Base-by-base conservation (phyloP, 2,888 invertebrate genomes). In the Apamea epomidion region DNA sequence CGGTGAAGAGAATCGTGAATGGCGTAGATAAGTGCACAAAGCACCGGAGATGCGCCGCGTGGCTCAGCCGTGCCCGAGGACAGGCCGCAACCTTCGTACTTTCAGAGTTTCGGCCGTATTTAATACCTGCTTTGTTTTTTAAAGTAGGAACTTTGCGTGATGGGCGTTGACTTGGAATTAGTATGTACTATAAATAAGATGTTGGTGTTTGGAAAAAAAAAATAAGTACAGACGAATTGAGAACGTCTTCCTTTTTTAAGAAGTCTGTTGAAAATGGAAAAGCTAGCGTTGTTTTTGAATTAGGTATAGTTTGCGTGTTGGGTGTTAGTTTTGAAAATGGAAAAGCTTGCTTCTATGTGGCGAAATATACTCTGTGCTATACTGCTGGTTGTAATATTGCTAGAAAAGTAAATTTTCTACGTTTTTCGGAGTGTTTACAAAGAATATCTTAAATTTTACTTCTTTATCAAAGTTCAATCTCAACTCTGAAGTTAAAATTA, bases 1-100 rank as follows among this genome's bases (percentile, higher is more conserved):
- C 86, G 85, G 95, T 95, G 95, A 93, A 94, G 94, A 95, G 94
- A 97, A 97, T 97, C 91, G 92, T 96, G 96, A 97, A 97, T 96
- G 93, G 96, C 95, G 95, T 94, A 93, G 94, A 95, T 95, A 96
- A 96, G 93, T 92, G 93, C 92, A 96, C 96, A 96, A 97, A 95
- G 92, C 93, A 92, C 94, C 94, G 97, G 97, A 94, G 96, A 97
- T 96, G 94, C 95, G 91, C 92, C 91, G 93, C 89, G 93, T 92
- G 87, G 87, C 87, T 87, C 90, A 89, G 89, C 91, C 92, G 91
- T 88, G 86, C 89, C 88, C 90, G 93, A 93, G 93, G 92, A 91
- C 94, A 81, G 81, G 76, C 83, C 87, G 91, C 87, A 88, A 91
- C 95, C 95, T 95, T 94, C 92, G 89, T 83, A 91, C 85, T 90